Percentiles rank a stretch among this genome's conserved stretches.
Evolutionary conservation across 2,113 vertebrate species (phyloP).

Genomic region (Heterotilapia buettikoferi): DNA sequence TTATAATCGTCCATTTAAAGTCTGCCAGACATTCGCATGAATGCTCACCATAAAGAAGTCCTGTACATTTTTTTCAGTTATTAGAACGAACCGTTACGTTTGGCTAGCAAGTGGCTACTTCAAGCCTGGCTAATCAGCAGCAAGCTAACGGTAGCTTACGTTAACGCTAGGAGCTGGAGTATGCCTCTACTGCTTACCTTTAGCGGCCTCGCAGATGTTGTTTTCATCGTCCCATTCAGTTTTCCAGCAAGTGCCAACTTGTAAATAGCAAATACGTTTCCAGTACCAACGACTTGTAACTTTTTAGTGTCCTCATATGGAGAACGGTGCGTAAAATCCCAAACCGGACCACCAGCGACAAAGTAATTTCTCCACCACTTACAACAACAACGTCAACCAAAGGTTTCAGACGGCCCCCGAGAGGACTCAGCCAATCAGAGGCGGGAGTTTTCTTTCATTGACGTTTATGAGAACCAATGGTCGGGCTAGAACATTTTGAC

Average conservation of each 20-base stretch:
- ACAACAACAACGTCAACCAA: conserved; percentile 78
- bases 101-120: conserved; percentile 49
- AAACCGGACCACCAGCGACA: conserved; percentile 57
- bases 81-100: background rate
- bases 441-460: background rate
- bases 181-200: conserved; percentile 68
- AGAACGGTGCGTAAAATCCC: conserved; percentile 13
- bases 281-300: conserved; percentile 1
- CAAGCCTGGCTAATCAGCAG: conserved; percentile 53
- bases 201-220: conserved; percentile 52
- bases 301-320: conserved; percentile 32
- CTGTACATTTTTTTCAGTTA: background rate
- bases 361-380: conserved; percentile 75
- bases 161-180: conserved; percentile 39
- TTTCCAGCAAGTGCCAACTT: background rate
- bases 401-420: conserved; percentile 32
- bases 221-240: conserved; percentile 51
- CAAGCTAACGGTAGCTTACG: conserved; percentile 39
- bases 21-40: background rate
- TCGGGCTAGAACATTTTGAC: background rate
- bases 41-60: background rate
- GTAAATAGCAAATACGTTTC: background rate
- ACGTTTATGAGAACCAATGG: conserved; percentile 2
- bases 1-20: rapidly evolving
- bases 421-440: conserved; percentile 45